Percentiles rank a stretch among this genome's conserved stretches.
Evolutionary conservation across 2,113 vertebrate species (phyloP).

Genomic region (Rhea pennata): DNA sequence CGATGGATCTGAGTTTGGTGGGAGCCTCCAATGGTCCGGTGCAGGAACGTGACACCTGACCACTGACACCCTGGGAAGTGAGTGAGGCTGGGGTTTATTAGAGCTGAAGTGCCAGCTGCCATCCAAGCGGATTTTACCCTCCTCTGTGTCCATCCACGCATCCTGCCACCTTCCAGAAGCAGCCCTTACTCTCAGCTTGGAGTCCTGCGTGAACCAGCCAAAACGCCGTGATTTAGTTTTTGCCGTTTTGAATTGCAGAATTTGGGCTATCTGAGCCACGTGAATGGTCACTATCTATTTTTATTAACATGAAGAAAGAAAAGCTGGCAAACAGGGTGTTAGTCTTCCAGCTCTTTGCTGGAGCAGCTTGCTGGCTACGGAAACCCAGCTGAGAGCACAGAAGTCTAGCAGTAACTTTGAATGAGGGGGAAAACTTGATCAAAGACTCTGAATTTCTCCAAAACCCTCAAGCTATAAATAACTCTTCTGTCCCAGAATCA

Average conservation of each 20-base stretch:
- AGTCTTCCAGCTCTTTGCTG: neutral
- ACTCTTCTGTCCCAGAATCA: neutral
- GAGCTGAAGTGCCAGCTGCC: neutral
- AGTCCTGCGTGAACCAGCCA: neutral
- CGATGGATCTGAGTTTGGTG: neutral
- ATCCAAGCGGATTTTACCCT: neutral
- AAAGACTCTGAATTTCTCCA: neutral
- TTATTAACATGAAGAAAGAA: neutral
- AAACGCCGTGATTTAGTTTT: neutral
- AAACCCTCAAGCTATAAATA: neutral
- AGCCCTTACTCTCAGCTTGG: neutral
- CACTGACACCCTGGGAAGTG: neutral
- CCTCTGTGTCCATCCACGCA: neutral
- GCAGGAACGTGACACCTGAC: neutral
- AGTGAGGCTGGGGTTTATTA: neutral
- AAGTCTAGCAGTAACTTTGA: neutral
- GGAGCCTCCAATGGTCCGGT: neutral
- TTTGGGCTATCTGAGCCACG: neutral
- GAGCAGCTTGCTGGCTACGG: neutral
- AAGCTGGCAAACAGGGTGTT: neutral
- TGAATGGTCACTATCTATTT: neutral
- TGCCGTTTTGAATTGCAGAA: neutral
- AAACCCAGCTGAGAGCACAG: neutral
- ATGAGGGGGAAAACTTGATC: neutral
- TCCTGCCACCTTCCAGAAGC: neutral